Evolutionary conservation across 2,888 invertebrate species (phyloP).

Genomic region (Xanthorhoe spadicearia): DNA sequence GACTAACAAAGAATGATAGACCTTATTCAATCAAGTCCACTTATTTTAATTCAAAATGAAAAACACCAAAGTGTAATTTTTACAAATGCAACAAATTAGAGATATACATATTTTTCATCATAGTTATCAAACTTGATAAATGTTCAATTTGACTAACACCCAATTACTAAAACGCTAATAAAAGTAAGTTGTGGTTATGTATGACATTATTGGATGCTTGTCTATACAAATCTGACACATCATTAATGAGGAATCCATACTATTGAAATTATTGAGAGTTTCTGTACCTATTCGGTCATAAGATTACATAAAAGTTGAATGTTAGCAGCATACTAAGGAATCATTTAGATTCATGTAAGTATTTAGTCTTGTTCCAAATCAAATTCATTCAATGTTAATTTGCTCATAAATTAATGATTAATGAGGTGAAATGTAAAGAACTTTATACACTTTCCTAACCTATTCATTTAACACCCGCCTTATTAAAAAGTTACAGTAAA

Average conservation of each 20-base stretch:
- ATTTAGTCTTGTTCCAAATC: slow-evolving; percentile 3
- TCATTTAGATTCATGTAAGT: not conserved
- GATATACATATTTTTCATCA: too few species aligned
- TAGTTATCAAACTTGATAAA: not conserved
- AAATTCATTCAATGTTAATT: slow-evolving; percentile 31
- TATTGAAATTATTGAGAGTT: too few species aligned
- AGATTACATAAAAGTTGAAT: not conserved
- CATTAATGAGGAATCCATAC: too few species aligned
- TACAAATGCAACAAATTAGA: not conserved
- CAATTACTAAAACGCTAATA: too few species aligned
- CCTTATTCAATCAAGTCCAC: not conserved
- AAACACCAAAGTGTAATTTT: not conserved
- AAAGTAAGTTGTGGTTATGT: too few species aligned
- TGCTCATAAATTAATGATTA: slow-evolving; percentile 29
- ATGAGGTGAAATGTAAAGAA: slow-evolving; percentile 17
- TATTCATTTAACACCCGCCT: too few species aligned
- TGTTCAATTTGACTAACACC: not conserved
- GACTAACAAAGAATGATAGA: too few species aligned
- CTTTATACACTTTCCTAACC: too few species aligned
- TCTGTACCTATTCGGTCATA: too few species aligned
- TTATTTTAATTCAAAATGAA: not conserved
- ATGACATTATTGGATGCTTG: too few species aligned
- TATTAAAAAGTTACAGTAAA: too few species aligned
- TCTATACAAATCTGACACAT: too few species aligned
- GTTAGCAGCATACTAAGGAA: not conserved